These are phyloP conservation scores for Nezara viridula DNA, from an alignment of 2,888 invertebrate genomes.

Conservation along the genomic window DNA sequence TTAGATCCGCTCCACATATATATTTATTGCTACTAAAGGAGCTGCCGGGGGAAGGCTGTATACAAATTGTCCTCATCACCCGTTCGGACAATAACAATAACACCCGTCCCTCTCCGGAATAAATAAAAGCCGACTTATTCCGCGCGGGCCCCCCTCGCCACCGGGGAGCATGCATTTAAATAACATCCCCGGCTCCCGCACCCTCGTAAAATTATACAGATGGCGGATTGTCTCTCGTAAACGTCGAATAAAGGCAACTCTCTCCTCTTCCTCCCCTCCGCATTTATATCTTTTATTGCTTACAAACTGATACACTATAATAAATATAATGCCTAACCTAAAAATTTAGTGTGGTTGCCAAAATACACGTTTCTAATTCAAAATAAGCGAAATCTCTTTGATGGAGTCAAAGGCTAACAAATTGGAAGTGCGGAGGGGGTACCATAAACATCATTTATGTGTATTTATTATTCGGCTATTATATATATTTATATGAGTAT, in stretches of 20 bases:
- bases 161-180: conserved; percentile 47
- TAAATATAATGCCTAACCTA: not conserved
- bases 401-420: not conserved
- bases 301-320: conserved; percentile 31
- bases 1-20: conserved; percentile 43
- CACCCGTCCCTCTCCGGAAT: conserved; percentile 45
- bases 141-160: not conserved
- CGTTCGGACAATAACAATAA: conserved; percentile 29
- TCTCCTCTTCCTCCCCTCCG: not conserved
- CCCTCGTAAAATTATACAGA: conserved; percentile 46
- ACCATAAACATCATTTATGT: no score
- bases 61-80: conserved; percentile 43
- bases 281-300: conserved; percentile 22
- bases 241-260: conserved; percentile 42
- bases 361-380: not conserved
- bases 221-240: conserved; percentile 49
- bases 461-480: no score
- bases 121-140: conserved; percentile 49
- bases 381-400: not conserved
- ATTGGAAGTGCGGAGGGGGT: no score
- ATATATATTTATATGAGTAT: no score
- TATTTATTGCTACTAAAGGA: conserved; percentile 49
- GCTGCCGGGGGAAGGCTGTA: conserved; percentile 6
- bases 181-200: conserved; percentile 9
- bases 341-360: not conserved